Evolutionary conservation across 1,140 invertebrate species (phyloP).

Genomic region (Brachionus asplanchnoidis): DNA sequence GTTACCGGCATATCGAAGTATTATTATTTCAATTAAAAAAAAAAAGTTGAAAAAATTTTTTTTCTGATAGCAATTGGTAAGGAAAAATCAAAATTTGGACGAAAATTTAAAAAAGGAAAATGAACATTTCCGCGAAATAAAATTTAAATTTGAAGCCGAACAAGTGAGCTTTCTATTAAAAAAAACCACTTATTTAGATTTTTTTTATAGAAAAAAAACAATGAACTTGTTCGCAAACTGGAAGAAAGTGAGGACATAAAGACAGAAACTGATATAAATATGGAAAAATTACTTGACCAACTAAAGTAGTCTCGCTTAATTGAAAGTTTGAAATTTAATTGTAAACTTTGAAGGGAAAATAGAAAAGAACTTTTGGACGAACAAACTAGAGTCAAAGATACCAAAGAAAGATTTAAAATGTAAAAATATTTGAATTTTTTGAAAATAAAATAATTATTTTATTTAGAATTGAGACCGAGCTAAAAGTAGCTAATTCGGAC

Average conservation of each 20-base stretch:
- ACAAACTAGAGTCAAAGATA: neutral
- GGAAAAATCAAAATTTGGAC: constrained; percentile 22
- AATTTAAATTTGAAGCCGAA: constrained; percentile 11
- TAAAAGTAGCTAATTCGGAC: neutral
- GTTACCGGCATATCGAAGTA: neutral
- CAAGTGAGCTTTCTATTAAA: neutral
- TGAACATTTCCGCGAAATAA: neutral
- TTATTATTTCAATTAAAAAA: neutral
- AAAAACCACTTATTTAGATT: neutral
- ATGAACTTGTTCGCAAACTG: neutral
- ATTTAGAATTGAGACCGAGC: neutral
- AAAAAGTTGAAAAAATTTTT: neutral
- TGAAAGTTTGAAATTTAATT: too few relatives aligned
- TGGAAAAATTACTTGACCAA: constrained; percentile 21
- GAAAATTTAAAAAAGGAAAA: constrained; percentile 30
- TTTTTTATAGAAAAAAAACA: constrained; percentile 2
- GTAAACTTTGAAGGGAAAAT: neutral
- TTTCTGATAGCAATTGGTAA: neutral
- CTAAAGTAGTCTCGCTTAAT: neutral
- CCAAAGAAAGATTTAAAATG: constrained; percentile 15
- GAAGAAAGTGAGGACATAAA: neutral
- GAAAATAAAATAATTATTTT: neutral
- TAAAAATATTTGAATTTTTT: neutral
- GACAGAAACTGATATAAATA: neutral
- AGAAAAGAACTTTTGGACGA: constrained; percentile 17